Evolutionary conservation across 2,797 vertebrate species (phyloP), one percentile per base, ranked within the genome.

Genomic region (Tinamus major): DNA sequence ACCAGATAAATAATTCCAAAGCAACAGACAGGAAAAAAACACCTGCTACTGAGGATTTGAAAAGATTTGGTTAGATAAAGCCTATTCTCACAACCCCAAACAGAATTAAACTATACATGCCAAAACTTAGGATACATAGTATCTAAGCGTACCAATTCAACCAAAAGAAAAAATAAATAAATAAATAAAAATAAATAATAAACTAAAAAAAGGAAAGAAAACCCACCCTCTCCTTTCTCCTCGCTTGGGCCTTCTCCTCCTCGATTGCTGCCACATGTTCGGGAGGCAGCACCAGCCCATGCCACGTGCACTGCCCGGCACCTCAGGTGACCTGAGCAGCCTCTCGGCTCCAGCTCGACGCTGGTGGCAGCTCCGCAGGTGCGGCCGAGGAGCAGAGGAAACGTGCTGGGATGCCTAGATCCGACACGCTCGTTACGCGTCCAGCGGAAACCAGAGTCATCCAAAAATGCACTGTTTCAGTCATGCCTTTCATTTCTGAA

Each of bases 201-300:
- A 41, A 41, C 8, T 39, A 39, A 39, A 39, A 39, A 39, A 39
- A 39, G 10, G 13, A 39, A 39, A 39, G 39, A 13, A 39, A 39
- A 39, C 39, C 17, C 23, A 18, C 18, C 17, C 15, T 24, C 35
- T 72, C 51, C 26, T 29, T 83, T n/a, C 26, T 83, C 35, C 69
- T 92, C 92, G 65, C 80, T 58, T 91, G 87, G 87, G 91, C 29
- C 81, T 92, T 94, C 92, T 82, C 44, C 90, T 71, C 87, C 87
- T 85, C 95, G 91, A 93, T 74, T 93, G 83, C 61, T 93, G 87
- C 85, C 92, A 95, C 93, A 92, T 92, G 93, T 90, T 95, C 29
- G 95, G 94, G 92, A 92, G 90, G 46, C 86, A 29, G 74, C 82
- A 93, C 59, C 59, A 93, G 94, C 87, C 89, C 67, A 53, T 2